These are phyloP conservation scores for Diaphora mendica DNA, from an alignment of 2,888 invertebrate genomes.

Conservation along the genomic window DNA sequence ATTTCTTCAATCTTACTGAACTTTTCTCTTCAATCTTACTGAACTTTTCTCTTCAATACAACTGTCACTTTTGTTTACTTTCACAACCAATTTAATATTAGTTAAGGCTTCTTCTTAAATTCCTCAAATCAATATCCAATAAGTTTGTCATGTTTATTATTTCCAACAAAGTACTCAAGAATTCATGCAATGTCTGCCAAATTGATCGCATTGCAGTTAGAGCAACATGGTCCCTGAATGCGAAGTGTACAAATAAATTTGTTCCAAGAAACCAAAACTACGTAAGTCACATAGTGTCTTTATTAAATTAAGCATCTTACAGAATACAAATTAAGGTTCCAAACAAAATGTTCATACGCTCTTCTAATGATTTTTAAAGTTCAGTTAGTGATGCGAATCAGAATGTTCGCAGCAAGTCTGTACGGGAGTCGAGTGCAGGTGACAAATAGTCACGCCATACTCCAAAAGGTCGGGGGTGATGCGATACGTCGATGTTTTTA, in stretches of 20 bases:
- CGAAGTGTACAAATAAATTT: conserved; percentile 77
- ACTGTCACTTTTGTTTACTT: not conserved
- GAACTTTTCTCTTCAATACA: not conserved
- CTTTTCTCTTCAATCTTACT: not conserved
- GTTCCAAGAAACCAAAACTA: conserved; percentile 32
- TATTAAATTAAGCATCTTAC: conserved; percentile 46
- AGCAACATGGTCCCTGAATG: conserved; percentile 76
- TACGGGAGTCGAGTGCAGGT: conserved; percentile 84
- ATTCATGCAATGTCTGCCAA: conserved; percentile 75
- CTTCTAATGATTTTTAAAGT: conserved; percentile 50
- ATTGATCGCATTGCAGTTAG: conserved; percentile 79
- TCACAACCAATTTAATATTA: not conserved
- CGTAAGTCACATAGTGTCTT: conserved; percentile 31
- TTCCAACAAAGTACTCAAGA: conserved; percentile 63
- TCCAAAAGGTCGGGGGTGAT: conserved; percentile 77
- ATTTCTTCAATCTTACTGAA: not conserved
- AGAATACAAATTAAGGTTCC: conserved; percentile 27
- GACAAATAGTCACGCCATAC: conserved; percentile 85
- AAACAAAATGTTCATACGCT: conserved; percentile 29
- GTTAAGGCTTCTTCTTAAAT: conserved; percentile 27
- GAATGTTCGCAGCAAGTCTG: conserved; percentile 77
- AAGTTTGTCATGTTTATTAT: conserved; percentile 49
- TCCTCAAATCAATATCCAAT: conserved; percentile 43
- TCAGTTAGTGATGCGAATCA: conserved; percentile 77
- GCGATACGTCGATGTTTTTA: conserved; percentile 82